A percentile compares a stretch with the other conserved stretches of the same genome.
phyloP scores from a whole-genome alignment of 1,140 invertebrate species.

The Leptonema lineaticorne region DNA sequence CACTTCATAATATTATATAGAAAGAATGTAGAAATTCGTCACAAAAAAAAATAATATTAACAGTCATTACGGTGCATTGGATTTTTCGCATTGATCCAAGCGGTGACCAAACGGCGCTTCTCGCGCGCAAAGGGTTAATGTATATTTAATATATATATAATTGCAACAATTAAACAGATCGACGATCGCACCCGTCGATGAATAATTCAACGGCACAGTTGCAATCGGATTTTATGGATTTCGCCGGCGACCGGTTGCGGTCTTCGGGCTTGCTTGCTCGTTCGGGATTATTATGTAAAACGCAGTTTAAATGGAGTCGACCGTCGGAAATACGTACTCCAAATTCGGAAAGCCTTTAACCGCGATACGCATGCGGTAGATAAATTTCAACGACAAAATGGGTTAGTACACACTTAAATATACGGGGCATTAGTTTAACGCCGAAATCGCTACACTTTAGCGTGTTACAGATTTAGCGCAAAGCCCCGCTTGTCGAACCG shows the following conservation, averaged over 20 bases:
- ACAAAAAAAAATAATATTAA: too few species aligned
- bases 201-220: background rate
- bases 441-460: background rate
- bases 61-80: too few species aligned
- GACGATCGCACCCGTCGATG: too few species aligned
- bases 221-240: background rate
- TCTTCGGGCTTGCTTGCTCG: background rate
- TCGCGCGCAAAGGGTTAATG: too few species aligned
- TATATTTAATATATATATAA: too few species aligned
- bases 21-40: too few species aligned
- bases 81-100: too few species aligned
- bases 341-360: slow-evolving; percentile 22
- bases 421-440: slow-evolving; percentile 3
- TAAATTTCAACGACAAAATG: slow-evolving; percentile 10
- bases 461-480: background rate
- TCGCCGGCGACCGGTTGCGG: background rate
- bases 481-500: background rate
- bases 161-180: too few species aligned
- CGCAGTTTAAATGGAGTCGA: slow-evolving; percentile 28
- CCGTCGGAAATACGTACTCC: too few species aligned
- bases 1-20: too few species aligned
- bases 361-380: slow-evolving; percentile 15
- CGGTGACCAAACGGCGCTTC: too few species aligned
- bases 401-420: slow-evolving; percentile 5
- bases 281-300: slow-evolving; percentile 32